A percentile compares a stretch with the other conserved stretches of the same genome.
Conservation (phyloP, 1,140 invertebrate species). For the Spodoptera frugiperda region DNA sequence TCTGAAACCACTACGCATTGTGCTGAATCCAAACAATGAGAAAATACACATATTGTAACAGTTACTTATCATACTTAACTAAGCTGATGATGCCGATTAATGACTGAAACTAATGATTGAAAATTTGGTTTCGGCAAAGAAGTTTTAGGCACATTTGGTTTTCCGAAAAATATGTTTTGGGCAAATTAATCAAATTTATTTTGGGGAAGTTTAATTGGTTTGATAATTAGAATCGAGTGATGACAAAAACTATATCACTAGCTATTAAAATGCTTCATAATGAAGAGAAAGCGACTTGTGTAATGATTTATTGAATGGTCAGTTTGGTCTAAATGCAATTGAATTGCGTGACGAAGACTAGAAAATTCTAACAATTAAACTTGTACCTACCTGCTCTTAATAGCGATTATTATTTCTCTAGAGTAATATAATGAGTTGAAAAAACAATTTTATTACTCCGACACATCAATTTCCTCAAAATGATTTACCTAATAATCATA, state of each 20-base stretch:
- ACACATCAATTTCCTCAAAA: neutral
- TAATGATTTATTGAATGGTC: conserved; percentile 44
- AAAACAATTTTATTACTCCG: neutral
- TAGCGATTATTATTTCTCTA: conserved; percentile 6
- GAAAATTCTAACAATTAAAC: conserved; percentile 15
- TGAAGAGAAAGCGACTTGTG: conserved; percentile 46
- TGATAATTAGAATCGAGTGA: neutral
- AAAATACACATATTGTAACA: conserved; percentile 42
- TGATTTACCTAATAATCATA: neutral
- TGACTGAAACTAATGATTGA: neutral
- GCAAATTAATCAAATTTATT: too few species aligned
- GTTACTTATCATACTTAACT: conserved; percentile 31
- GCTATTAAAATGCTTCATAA: conserved; percentile 31
- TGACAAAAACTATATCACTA: conserved; percentile 47
- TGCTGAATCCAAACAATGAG: conserved; percentile 53
- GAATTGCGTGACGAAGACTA: conserved; percentile 34
- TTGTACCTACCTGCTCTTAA: neutral
- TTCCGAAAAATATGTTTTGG: too few species aligned
- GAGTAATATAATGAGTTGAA: neutral
- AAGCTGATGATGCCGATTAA: conserved; percentile 15
- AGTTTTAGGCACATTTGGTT: too few species aligned
- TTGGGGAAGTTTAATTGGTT: neutral
- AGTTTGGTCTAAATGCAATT: conserved; percentile 11
- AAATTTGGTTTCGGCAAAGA: neutral
- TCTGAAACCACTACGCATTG: conserved; percentile 60